These are phyloP conservation scores for human DNA, from an alignment of 2,113 vertebrate species.

Conservation along the genomic window GRCh38 chr7:156985501-156986000, in stretches of 20 bases:
- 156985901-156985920: background rate
- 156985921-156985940: background rate
- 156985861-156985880: background rate
- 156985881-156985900: background rate
- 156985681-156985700: background rate
- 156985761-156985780: background rate
- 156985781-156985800: background rate
- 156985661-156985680: background rate
- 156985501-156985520: too few species aligned
- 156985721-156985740: background rate
- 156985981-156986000: fast-evolving
- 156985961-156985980: background rate
- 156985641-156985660: background rate
- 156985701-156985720: background rate
- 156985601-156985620: background rate
- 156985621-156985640: background rate
- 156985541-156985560: background rate
- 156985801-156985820: background rate
- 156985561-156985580: background rate
- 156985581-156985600: background rate
- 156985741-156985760: background rate
- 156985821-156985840: background rate
- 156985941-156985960: background rate
- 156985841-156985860: background rate
- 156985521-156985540: background rate